A percentile compares a stretch with the other conserved stretches of the same genome.
phyloP scores from a whole-genome alignment of 2,113 vertebrate genomes.

The Passerina amoena region DNA sequence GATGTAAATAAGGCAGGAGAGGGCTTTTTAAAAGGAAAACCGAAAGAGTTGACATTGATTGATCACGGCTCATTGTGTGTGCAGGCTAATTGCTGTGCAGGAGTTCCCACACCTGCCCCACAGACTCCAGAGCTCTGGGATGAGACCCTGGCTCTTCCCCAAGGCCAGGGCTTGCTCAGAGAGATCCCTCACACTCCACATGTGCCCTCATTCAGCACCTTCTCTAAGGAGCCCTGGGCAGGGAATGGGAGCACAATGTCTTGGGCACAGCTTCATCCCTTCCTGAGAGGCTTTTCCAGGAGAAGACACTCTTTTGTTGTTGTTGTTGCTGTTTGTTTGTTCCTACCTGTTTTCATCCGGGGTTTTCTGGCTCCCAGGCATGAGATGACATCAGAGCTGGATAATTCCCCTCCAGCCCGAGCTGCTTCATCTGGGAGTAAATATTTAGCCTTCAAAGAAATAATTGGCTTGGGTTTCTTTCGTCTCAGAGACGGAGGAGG shows the following conservation, averaged over 20 bases:
- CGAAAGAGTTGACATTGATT: not conserved
- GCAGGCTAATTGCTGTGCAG: not conserved
- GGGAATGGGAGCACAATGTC: not conserved
- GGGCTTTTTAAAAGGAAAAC: not conserved
- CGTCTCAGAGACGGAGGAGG: not conserved
- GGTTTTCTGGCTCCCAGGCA: slow-evolving; percentile 7
- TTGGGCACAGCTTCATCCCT: not conserved
- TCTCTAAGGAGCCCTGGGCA: not conserved
- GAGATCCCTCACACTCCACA: not conserved
- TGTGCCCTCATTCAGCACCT: not conserved
- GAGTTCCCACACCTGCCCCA: not conserved
- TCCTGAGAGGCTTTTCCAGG: not conserved
- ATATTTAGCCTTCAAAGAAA: slow-evolving; percentile 59
- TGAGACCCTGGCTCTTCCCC: not conserved
- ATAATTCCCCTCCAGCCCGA: not conserved
- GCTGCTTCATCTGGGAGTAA: slow-evolving; percentile 1
- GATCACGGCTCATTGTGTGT: rapidly evolving
- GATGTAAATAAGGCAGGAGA: not conserved
- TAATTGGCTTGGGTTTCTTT: slow-evolving; percentile 7
- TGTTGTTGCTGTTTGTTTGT: not conserved
- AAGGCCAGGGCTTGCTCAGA: rapidly evolving
- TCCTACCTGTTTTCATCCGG: not conserved
- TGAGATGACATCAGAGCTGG: slow-evolving; percentile 20
- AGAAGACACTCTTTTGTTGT: not conserved
- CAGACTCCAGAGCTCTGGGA: not conserved